Evolutionary conservation across 2,113 vertebrate genomes (phyloP).

Genomic region (Lycaon pictus): DNA sequence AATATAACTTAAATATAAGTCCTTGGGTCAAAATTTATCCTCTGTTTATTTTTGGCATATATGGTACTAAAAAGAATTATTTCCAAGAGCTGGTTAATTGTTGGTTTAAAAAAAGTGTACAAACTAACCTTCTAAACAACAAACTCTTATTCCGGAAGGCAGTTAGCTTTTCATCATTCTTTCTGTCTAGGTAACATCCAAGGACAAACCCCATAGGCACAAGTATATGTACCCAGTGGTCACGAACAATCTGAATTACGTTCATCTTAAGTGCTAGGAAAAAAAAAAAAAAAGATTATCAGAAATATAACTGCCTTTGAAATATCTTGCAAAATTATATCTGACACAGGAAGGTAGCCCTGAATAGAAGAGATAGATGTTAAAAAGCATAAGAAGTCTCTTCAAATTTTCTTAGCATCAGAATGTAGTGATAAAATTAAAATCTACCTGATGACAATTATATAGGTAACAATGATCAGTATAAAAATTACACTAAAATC

Average conservation of each 20-base stretch:
- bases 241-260: constrained; percentile 86
- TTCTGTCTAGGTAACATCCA: constrained; percentile 93
- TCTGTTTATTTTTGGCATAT: constrained; percentile 25
- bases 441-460: not conserved
- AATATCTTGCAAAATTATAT: not conserved
- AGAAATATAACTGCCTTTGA: constrained; percentile 26
- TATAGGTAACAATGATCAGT: not conserved
- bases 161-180: constrained; percentile 90
- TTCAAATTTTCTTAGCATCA: not conserved
- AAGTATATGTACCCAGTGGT: constrained; percentile 91
- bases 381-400: constrained; percentile 33
- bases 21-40: not conserved
- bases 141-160: constrained; percentile 95
- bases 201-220: constrained; percentile 94
- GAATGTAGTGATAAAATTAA: not conserved
- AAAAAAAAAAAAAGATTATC: not conserved
- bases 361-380: not conserved
- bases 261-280: constrained; percentile 90
- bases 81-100: not conserved
- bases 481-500: not conserved
- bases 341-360: constrained; percentile 22
- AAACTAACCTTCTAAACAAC: constrained; percentile 92
- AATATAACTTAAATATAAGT: not conserved
- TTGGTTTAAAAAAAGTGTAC: not conserved
- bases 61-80: not conserved